Evolutionary conservation across 2,113 vertebrate genomes (phyloP).

Genomic region (Sprattus sprattus): DNA sequence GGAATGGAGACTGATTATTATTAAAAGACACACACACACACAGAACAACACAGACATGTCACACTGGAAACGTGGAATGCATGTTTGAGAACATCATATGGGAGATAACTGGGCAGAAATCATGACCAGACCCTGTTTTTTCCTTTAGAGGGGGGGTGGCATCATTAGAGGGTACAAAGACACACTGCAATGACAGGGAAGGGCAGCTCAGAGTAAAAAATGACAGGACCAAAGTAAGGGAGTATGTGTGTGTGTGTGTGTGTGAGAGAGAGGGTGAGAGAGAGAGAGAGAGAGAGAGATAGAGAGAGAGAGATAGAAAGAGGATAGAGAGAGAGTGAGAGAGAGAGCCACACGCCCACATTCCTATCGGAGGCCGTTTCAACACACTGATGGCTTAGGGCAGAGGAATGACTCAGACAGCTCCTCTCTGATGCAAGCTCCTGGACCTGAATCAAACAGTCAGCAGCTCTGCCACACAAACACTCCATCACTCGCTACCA

Average conservation of each 20-base stretch:
- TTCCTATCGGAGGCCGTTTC: constrained; percentile 25
- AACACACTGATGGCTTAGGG: constrained; percentile 6
- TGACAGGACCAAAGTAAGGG: neutral
- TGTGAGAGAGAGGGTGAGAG: neutral
- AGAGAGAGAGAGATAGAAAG: neutral
- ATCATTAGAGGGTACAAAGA: neutral
- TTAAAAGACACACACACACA: neutral
- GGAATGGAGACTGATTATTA: constrained; percentile 41
- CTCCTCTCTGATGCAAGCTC: neutral
- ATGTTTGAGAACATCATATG: neutral
- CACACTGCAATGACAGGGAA: neutral
- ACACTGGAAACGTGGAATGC: constrained; percentile 22
- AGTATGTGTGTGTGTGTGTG: neutral
- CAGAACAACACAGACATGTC: constrained; percentile 6
- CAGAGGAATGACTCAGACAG: neutral
- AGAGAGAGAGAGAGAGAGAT: neutral
- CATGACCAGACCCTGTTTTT: neutral
- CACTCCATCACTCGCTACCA: neutral
- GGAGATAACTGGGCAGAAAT: constrained; percentile 2
- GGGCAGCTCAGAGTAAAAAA: neutral
- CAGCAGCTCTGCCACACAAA: neutral
- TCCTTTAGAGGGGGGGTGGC: neutral
- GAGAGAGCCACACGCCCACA: constrained; percentile 27
- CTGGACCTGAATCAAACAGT: neutral
- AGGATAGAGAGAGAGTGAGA: neutral